Base-by-base conservation (phyloP, 2,888 invertebrate genomes). In the Spialia ferax region DNA sequence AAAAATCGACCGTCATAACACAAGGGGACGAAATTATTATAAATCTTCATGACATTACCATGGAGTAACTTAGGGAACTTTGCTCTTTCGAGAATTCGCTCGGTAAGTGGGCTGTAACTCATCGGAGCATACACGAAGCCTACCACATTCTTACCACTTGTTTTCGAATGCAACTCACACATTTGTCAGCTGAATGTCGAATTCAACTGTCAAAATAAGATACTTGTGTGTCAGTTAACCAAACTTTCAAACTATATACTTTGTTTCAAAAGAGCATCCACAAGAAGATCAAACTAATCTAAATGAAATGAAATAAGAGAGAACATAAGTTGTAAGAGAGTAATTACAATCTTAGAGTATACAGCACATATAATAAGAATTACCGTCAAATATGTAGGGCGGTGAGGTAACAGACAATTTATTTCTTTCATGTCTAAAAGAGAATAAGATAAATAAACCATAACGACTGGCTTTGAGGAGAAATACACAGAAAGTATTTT, bases 1-100 rank as follows among this genome's bases (percentile, higher is more conserved):
- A 89, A 89, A 88, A 88, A 83, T 79, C 77, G 79, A 81, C 85
- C 83, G 83, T 84, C 82, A 84, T 88, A 87, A 86, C 82, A 83
- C 77, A 80, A 77, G 80, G 78, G 83, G 82, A 80, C 75, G 83
- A 85, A 91, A 91, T 92, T 89, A 93, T 91, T 93, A 91, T 93
- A 93, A 92, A 93, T 93, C 93, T 91, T 88, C 88, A 89, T 88
- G 85, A 87, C 89, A 93, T 93, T 91, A 88, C 89, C 91, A 92
- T 93, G 87, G 87, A 88, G 84, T 83, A 87, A 90, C 83, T 91
- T 86, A 83, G 84, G 84, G 84, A 90, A 91, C 89, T 92, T 92
- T 87, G 88, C 91, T 89, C 89, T 89, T 83, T 80, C 81, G 80
- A 82, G 84, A 84, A 87, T 87, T 88, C 85, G 80, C 86, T 83